Evolutionary conservation across 1,140 invertebrate genomes (phyloP), one percentile per base, ranked within the genome.

Genomic region (Eubasilissa regina): DNA sequence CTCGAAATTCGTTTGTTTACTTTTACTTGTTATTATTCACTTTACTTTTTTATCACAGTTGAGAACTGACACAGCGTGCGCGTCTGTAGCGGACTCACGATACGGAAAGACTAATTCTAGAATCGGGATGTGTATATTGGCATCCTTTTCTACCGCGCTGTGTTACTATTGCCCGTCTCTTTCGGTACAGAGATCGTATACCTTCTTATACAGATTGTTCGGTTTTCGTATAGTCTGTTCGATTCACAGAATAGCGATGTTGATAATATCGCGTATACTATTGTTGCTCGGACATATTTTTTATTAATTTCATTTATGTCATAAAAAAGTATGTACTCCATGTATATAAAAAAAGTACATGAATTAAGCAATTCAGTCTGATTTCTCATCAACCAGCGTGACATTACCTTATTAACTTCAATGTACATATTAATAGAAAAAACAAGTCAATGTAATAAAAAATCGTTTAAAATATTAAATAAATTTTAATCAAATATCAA

Each of bases 81-180:
- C 66, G 66, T 62, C 0, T 13, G 21, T 6, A 7, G 7, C 25
- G 19, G 13, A 51, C 47, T 48, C 66, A 25, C 45, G 66, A 9
- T 70, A 70, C 45, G 66, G 12, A 25, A 70, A 70, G 66, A 70
- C 66, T 70, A 48, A 70, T 48, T 70, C 47, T 7, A 53, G 15
- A 51, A 1, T 21, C 66, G 66, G 19, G 66, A 48, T 70, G 66
- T 70, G 47, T 70, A 19, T 70, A 70, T 70, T 51, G 66, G 17
- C 19, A 12, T 70, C 66, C 19, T 48, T 70, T 17, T 70, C 66
- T 25, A 11, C 3, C 11, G 3, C 66, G 66, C 17, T 10, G 11
- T 19, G 19, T 47, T 11, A 6, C 6, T 0, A 21, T 70, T 19
- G 4, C 0, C 66, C 45, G 11, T 70, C 66, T 70, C 66, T 48